Base-by-base conservation (phyloP, 2,888 invertebrate genomes). In the Tenthredo distinguenda region DNA sequence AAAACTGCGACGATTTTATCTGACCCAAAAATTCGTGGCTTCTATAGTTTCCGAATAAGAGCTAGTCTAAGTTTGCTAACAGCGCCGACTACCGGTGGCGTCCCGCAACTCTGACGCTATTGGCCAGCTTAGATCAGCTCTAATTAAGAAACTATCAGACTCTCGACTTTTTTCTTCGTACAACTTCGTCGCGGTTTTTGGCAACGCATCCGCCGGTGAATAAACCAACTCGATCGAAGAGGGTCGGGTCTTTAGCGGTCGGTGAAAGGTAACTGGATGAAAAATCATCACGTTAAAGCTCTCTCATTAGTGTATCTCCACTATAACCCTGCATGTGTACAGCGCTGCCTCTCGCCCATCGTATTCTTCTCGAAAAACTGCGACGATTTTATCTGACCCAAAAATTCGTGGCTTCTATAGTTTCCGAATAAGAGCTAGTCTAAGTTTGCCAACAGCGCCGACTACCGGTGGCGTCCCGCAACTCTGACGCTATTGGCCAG, bases 21-120 rank as follows among this genome's bases (percentile, higher is more conserved):
- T 6, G 1, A 34, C 4, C 10, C 6, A 34, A 31, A 68, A 68
- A 68, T 34, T 68, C 34, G 15, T 6, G 18, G 34, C 15, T 68
- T 1, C 4, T 0, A 68, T 34, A 68, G 68, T 68, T 68, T 34
- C 5, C 31, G 68, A 68, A 68, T 15, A 1, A 7, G 1, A 68
- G 68, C 68, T 26, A 68, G 4, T 68, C 15, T 5, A 62, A 62
- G 12, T 34, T 34, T 18, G 18, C 68, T 1, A 68, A 6, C 68
- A 68, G 68, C 68, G 68, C 68, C 68, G 7, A 68, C 68, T 68
- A 12, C 15, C 68, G 68, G 68, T 68, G 6, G 68, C 68, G 68
- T 68, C 68, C 26, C 62, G 62, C 62, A 26, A 0, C 26, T 5
- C 3, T 6, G 21, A n/a, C 26, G 34, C 5, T 15, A 68, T 34